A percentile compares a stretch with the other conserved stretches of the same genome.
Conservation (phyloP, 2,113 vertebrate genomes). For the Pitta sordida region DNA sequence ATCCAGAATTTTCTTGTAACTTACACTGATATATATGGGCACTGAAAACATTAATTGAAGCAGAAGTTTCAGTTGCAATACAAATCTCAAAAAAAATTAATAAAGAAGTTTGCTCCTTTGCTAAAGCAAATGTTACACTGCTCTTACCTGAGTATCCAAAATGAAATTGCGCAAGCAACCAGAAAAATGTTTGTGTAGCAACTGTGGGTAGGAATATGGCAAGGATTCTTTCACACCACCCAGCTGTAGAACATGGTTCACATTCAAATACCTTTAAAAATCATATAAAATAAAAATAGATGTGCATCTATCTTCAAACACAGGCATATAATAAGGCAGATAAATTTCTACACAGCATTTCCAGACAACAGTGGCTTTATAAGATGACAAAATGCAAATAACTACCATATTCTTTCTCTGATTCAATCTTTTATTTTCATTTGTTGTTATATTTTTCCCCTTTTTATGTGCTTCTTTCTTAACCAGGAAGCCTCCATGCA, state of each 20-base stretch:
- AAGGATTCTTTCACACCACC: constrained; percentile 85
- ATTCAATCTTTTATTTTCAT: background rate
- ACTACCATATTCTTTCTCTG: background rate
- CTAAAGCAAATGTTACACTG: background rate
- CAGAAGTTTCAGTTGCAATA: background rate
- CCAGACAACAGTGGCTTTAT: background rate
- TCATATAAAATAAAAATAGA: background rate
- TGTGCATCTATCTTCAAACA: background rate
- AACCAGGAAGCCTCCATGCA: background rate
- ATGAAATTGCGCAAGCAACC: constrained; percentile 86
- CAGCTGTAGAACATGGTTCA: constrained; percentile 83
- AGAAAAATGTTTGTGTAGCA: constrained; percentile 85
- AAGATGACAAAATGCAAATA: background rate
- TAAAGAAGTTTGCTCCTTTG: background rate
- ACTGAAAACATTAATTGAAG: background rate
- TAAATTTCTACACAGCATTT: background rate
- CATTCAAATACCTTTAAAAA: constrained; percentile 77
- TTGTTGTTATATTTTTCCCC: background rate
- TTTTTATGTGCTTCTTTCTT: background rate
- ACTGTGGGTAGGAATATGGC: constrained; percentile 81
- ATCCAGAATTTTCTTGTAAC: background rate
- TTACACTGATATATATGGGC: background rate
- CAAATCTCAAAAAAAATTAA: background rate
- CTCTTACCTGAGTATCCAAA: constrained; percentile 85
- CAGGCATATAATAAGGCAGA: background rate